Evolutionary conservation across 1,140 invertebrate species (phyloP), one percentile per base, ranked within the genome.

Genomic region (Lepidostoma basale): DNA sequence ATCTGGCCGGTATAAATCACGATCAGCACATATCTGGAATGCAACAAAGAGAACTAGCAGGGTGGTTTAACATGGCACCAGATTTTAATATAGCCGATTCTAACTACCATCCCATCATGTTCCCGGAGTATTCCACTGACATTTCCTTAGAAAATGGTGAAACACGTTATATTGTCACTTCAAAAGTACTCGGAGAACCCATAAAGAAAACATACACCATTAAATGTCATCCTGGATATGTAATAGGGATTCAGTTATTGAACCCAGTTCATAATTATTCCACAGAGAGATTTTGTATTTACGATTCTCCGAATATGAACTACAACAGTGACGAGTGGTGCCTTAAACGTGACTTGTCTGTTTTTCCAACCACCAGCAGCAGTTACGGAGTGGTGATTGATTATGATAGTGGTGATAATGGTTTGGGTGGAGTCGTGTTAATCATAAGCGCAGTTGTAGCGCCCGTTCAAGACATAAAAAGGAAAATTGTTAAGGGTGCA

Each of bases 191-290:
- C 5, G 85, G 84, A 0, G 85, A 88, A 75, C 82, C 78, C 47
- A 85, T 88, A 10, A 80, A 79, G n/a, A 85, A 85, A 72, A 86
- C 79, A 12, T 86, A 85, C 58, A 83, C 83, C 64, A 85, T 88
- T 14, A 83, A 88, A 81, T 90, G 89, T 67, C 87, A 87, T 22
- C 90, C 91, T 1, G 90, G 90, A 3, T 92, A 87, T 76, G 91
- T 93, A 0, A 82, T 94, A 23, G 92, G 92, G 18, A 87, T 95
- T 25, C 92, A 94, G 75, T 83, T 94, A 5, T 75, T 97, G 1
- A 96, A 95, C 83, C 93, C 94, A 1, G 92, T 96, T 60, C 89
- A 92, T 62, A 94, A 95, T 77, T 86, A 91, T 58, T 96, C 92
- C 62, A 90, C 90, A 0, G 95, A 97, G 82, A 84, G 85, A 69